Evolutionary conservation across 1,140 invertebrate species (phyloP).

Genomic region (Popillia japonica): DNA sequence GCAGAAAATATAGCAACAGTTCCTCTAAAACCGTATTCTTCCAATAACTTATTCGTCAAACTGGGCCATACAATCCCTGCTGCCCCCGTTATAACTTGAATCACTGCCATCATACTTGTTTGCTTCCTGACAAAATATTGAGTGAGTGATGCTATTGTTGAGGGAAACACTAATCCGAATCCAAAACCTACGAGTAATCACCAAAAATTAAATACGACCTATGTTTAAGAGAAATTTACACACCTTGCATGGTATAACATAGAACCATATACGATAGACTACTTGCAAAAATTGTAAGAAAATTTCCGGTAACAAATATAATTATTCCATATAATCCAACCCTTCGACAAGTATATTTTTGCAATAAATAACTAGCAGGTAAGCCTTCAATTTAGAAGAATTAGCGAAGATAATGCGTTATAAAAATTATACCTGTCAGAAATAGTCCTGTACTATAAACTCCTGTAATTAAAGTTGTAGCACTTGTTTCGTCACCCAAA

Average conservation of each 20-base stretch:
- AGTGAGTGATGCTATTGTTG: constrained; percentile 67
- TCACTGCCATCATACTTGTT: constrained; percentile 67
- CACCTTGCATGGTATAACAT: constrained; percentile 66
- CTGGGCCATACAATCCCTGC: constrained; percentile 67
- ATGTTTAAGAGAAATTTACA: neutral
- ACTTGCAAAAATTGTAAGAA: constrained; percentile 65
- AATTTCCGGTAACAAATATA: constrained; percentile 63
- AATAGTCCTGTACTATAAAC: constrained; percentile 69
- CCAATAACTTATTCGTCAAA: constrained; percentile 62
- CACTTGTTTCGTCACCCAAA: constrained; percentile 68
- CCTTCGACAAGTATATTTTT: constrained; percentile 63
- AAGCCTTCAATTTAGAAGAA: constrained; percentile 60
- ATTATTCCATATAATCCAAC: constrained; percentile 67
- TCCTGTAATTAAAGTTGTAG: constrained; percentile 67
- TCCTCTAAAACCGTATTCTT: constrained; percentile 64
- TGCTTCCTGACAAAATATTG: constrained; percentile 67
- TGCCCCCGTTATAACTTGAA: constrained; percentile 66
- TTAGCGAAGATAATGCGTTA: neutral
- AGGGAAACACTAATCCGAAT: constrained; percentile 68
- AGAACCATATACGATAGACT: constrained; percentile 63
- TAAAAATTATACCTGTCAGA: constrained; percentile 62
- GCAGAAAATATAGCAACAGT: constrained; percentile 70
- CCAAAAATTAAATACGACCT: neutral
- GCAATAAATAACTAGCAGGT: constrained; percentile 64
- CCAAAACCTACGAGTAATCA: constrained; percentile 57